Evolutionary conservation across 30 jellyfish, hydroid and myxozoan species (phyloP), one percentile per base, ranked within the genome.

Genomic region (Aurelia aurita): DNA sequence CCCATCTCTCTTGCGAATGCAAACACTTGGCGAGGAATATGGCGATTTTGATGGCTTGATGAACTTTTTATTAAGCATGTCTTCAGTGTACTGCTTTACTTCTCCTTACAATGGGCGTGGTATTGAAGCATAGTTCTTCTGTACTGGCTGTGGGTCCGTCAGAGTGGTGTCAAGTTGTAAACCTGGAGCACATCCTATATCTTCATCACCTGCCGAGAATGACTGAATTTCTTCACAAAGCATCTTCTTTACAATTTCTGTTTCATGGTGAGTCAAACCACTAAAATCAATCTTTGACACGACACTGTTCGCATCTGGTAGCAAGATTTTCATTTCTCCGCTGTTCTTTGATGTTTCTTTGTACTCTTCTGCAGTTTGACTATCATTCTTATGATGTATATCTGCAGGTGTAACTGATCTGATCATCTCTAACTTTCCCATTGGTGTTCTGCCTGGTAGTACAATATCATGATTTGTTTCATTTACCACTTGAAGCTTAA

Each of bases 351-450:
- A 80, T 49, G 75, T 80, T 22, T 58, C 70, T 27, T 54, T 66
- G 7, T 27, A 51, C 85, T 60, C 58, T 66, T 6, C 80, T 54
- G 25, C 51, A 44, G 73, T 61, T 61, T 61, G 45, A 61, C 8
- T 61, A 61, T 61, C 47, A 61, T 31, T 61, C 34, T 61, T 61
- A 61, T 31, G 73, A 61, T 39, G 73, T 8, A 61, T 61, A 1
- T 54, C 53, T 49, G 87, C 21, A 45, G 94, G 94, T 15, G 84
- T 85, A 25, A 72, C 88, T 32, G 94, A 85, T 72, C 79, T 61
- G 29, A 85, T 71, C 26, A 84, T 8, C 69, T 84, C 74, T n/a
- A 84, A n/a, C 32, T 63, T 25, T 14, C 85, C 77, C 26, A 81
- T 25, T n/a, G 74, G 64, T 39, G 85, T 81, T 74, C 82, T 74